phyloP scores from a whole-genome alignment of 2,113 vertebrate species.

The Glaucomys volans region DNA sequence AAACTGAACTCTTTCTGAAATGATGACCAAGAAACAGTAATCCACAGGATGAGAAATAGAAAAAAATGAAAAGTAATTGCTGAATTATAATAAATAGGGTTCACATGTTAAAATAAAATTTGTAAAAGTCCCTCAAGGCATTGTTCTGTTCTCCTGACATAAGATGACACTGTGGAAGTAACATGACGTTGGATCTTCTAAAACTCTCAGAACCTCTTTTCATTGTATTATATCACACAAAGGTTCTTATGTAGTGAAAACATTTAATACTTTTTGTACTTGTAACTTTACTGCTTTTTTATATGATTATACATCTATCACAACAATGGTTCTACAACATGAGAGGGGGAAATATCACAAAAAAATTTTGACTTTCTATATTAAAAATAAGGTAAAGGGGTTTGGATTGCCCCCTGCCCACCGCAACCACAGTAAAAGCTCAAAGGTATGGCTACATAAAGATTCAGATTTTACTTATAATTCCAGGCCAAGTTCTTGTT shows the following conservation, averaged over 20 bases:
- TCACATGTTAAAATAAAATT: slow-evolving; percentile 11
- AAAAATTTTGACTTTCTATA: slow-evolving; percentile 32
- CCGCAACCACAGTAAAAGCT: background rate
- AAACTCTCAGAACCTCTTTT: background rate
- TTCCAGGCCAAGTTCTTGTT: slow-evolving; percentile 22
- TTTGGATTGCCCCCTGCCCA: background rate
- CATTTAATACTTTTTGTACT: background rate
- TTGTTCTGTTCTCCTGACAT: background rate
- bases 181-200: background rate
- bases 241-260: background rate
- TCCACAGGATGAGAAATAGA: background rate
- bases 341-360: background rate
- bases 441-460: slow-evolving; percentile 31
- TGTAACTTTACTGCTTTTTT: background rate
- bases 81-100: background rate
- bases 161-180: background rate
- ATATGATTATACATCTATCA: background rate
- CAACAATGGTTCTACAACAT: background rate
- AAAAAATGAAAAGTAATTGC: background rate
- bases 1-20: slow-evolving; percentile 38
- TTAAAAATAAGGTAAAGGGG: background rate
- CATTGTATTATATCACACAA: background rate
- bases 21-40: background rate
- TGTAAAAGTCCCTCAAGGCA: background rate
- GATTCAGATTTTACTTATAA: slow-evolving; percentile 58